A percentile compares a stretch with the other conserved stretches of the same genome.
Conservation (phyloP, 2,797 vertebrate genomes). For the Otolemur crassicaudatus region DNA sequence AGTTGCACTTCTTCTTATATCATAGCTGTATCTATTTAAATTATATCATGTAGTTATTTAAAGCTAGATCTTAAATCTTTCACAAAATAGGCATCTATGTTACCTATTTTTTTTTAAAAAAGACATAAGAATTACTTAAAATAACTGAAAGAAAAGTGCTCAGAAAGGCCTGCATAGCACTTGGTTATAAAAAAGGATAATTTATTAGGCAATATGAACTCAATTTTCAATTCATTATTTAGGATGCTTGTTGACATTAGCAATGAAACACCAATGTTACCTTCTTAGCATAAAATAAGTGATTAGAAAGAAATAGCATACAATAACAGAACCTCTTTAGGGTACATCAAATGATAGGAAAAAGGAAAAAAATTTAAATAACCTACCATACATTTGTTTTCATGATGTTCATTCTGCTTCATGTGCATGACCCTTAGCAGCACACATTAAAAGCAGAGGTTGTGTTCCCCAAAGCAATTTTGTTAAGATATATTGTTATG, state of each 20-base stretch:
- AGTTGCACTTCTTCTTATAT: background rate
- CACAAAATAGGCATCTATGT: background rate
- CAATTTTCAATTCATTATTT: conserved; percentile 68
- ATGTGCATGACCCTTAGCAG: background rate
- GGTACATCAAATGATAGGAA: background rate
- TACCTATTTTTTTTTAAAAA: background rate
- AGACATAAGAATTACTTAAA: conserved; percentile 30
- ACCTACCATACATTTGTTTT: background rate
- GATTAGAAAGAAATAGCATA: background rate
- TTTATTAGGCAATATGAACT: conserved; percentile 64
- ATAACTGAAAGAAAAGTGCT: conserved; percentile 62
- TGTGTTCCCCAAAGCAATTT: background rate
- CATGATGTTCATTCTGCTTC: background rate
- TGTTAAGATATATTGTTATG: background rate
- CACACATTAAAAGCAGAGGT: conserved; percentile 3
- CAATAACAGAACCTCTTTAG: conserved; percentile 5
- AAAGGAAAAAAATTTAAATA: background rate
- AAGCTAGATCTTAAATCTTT: background rate
- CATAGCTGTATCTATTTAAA: background rate
- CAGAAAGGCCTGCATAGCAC: conserved; percentile 51
- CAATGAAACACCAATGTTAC: background rate
- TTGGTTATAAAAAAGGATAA: conserved; percentile 57
- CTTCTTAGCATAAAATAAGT: conserved; percentile 29
- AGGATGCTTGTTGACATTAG: conserved; percentile 39
- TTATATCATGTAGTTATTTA: conserved; percentile 11